Conservation (phyloP, 2,888 invertebrate species). For the Acronicta psi region DNA sequence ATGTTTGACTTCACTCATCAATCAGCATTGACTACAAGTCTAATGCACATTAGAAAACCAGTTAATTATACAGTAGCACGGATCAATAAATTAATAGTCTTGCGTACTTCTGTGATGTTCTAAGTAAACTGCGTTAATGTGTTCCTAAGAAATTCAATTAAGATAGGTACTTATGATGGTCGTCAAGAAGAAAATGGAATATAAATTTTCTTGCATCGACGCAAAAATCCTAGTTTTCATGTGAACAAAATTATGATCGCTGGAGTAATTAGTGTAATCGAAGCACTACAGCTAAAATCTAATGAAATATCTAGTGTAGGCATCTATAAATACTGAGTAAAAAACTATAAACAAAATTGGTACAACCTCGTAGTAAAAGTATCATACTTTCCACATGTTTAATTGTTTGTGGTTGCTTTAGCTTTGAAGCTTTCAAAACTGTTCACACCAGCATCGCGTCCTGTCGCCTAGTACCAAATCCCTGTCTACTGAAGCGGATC, state of each 20-base stretch:
- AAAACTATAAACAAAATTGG: too few species aligned
- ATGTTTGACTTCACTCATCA: slow-evolving; percentile 26
- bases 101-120: neutral
- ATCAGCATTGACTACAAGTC: slow-evolving; percentile 14
- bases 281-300: too few species aligned
- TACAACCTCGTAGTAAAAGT: too few species aligned
- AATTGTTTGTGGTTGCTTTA: neutral
- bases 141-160: neutral
- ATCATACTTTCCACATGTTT: too few species aligned
- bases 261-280: too few species aligned
- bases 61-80: slow-evolving; percentile 24
- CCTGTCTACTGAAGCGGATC: slow-evolving; percentile 53
- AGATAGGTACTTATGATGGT: too few species aligned
- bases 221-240: too few species aligned
- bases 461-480: slow-evolving; percentile 46
- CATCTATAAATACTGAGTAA: too few species aligned
- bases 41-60: slow-evolving; percentile 16
- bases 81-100: slow-evolving; percentile 13
- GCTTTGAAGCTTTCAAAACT: slow-evolving; percentile 3
- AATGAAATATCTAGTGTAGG: too few species aligned
- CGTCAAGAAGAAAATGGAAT: too few species aligned
- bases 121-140: neutral
- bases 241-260: too few species aligned
- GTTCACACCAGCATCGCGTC: slow-evolving; percentile 28
- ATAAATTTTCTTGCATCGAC: too few species aligned